Evolutionary conservation across 2,113 vertebrate species (phyloP), one percentile per base, ranked within the genome.

Genomic region (Craseonycteris thonglongyai): DNA sequence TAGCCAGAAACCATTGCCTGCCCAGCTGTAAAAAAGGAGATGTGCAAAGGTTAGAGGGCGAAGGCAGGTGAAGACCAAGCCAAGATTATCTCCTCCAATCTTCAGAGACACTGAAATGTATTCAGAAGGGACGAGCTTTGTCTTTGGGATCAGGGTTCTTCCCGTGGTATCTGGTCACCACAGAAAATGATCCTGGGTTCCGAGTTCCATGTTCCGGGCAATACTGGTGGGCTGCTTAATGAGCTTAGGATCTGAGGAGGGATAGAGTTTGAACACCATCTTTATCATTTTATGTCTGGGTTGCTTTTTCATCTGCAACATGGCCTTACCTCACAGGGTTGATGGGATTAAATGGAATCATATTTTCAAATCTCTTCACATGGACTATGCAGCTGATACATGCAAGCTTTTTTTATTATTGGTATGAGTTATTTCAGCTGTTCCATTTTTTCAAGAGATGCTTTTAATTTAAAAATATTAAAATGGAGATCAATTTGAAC

Each of bases 381-480:
- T 28, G 0, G 68, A 15, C 51, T 22, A 35, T 0, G 33, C 30
- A 24, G 3, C 66, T 69, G 76, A 66, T 72, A 68, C n/a, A 59
- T 88, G 12, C 10, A 35, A 76, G 63, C 8, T 66, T 59, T 59
- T 92, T 24, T 86, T 72, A 30, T 92, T 78, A 38, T 26, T 74
- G 33, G 12, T 28, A 81, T 76, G 30, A 63, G 11, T 90, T 91
- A 72, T 47, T 79, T 78, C 24, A 61, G 35, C 19, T 63, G 42
- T 54, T 51, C n/a, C 6, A 21, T 59, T 9, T 63, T 68, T 54
- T 72, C 56, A 54, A 35, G 28, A 40, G 12, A 12, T 63, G 30
- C 45, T 69, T 93, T 87, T 40, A 66, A 22, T 49, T 92, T 74
- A 63, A 89, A 81, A 69, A 15, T 71, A 66, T 24, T 58, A 71